Evolutionary conservation across 92 coral and sea anemone species (phyloP), one percentile per base, ranked within the genome.

Genomic region (Porites lobata): DNA sequence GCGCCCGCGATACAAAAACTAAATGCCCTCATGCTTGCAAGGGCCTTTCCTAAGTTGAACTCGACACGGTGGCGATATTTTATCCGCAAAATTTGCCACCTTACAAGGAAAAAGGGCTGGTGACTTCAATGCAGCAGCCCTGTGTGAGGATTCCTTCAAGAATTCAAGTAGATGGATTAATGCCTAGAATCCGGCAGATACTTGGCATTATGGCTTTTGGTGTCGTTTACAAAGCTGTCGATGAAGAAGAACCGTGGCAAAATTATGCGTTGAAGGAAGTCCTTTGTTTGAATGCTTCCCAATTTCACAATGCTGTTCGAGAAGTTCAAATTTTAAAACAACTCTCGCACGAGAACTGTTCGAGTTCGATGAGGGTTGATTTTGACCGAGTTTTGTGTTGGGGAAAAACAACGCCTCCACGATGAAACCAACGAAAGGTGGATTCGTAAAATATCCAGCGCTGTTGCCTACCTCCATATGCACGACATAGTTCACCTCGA

Each of bases 141-240:
- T 79, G 76, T 77, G 78, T 77, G 11, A 53, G 76, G 29, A 50
- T 81, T 73, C 52, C 64, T 17, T 0, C 66, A 18, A 26, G 10
- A 51, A 65, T 80, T 15, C 32, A 7, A 8, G 69, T 71, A 8
- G 80, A 57, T 7, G 14, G 13, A 22, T 56, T 7, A 83, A 6
- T 22, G 12, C 12, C 72, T 7, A 47, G 1, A 59, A 73, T 84
- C 72, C 79, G 63, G 32, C 62, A 84, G 53, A 83, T 26, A 24
- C 93, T 92, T n/a, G 98, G 96, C 20, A 61, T 61, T 26, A 96
- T 96, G n/a, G 94, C 96, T 2, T 94, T 96, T 75, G 96, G 96
- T 1, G 90, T 68, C 38, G 98, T 94, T 12, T 96, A 87, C 82
- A 82, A 84, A 70, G 96, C 80, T 1, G 61, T 14, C 65, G 88